Evolutionary conservation across 92 coral and sea anemone genomes (phyloP).

Genomic region (Virgularia gustaviana): DNA sequence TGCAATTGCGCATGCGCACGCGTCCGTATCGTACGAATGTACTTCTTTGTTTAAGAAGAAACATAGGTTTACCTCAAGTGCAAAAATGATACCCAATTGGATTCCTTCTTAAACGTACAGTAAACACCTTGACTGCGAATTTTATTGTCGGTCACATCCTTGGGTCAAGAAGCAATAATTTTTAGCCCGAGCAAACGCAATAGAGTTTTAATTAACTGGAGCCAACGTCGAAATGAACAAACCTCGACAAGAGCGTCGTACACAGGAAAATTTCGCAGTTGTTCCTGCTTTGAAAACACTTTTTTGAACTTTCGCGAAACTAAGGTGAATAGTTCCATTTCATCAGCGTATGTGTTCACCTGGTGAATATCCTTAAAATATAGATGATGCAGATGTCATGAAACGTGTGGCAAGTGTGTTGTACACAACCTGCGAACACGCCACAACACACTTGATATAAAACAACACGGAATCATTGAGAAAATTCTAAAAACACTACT

Average conservation of each 20-base stretch:
- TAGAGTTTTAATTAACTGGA: too few relatives aligned
- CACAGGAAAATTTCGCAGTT: slow-evolving; percentile 78
- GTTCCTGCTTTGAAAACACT: slow-evolving; percentile 91
- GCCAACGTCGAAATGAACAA: not conserved
- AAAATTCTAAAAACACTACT: too few relatives aligned
- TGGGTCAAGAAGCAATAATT: not conserved
- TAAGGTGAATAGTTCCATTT: slow-evolving; percentile 93
- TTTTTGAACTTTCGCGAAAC: slow-evolving; percentile 90
- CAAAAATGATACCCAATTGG: slow-evolving; percentile 86
- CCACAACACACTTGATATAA: too few relatives aligned
- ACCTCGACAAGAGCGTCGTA: slow-evolving; percentile 92
- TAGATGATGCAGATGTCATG: too few relatives aligned
- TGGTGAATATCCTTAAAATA: slow-evolving; percentile 77
- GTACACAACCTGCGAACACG: too few relatives aligned
- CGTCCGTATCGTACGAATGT: not conserved
- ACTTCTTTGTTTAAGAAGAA: not conserved
- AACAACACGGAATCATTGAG: too few relatives aligned
- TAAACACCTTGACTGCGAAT: slow-evolving; percentile 81
- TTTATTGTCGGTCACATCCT: slow-evolving; percentile 89
- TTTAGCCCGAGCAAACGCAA: not conserved
- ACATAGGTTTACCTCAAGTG: slow-evolving; percentile 79
- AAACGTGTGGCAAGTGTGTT: too few relatives aligned
- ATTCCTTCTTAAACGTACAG: slow-evolving; percentile 82
- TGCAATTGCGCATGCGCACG: too few relatives aligned
- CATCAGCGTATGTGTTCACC: slow-evolving; percentile 91